Conservation (phyloP, 2,888 invertebrate species). For the Furcula furcula region DNA sequence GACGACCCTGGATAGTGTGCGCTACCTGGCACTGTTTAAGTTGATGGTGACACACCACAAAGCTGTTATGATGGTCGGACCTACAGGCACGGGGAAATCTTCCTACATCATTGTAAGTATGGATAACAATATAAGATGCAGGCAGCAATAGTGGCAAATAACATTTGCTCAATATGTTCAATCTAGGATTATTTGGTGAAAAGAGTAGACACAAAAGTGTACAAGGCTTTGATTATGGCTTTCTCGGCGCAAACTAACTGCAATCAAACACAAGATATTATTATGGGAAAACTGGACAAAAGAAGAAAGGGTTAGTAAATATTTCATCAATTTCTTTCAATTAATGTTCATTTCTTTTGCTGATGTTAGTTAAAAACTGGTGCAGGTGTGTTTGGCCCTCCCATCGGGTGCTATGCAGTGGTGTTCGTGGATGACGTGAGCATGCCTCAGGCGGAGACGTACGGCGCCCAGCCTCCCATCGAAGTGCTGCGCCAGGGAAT, state of each 20-base stretch:
- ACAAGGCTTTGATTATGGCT: slow-evolving; percentile 93
- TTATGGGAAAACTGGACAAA: slow-evolving; percentile 96
- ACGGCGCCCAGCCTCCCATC: slow-evolving; percentile 97
- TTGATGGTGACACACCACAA: slow-evolving; percentile 91
- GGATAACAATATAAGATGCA: no score
- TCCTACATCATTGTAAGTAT: slow-evolving; percentile 91
- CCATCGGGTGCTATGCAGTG: slow-evolving; percentile 93
- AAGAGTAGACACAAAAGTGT: slow-evolving; percentile 88
- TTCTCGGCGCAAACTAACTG: slow-evolving; percentile 97
- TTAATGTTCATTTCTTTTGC: not conserved
- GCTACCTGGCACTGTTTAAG: slow-evolving; percentile 90
- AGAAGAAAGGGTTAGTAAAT: slow-evolving; percentile 87
- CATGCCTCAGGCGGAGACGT: slow-evolving; percentile 94
- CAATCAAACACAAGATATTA: slow-evolving; percentile 96
- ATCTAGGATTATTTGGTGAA: slow-evolving; percentile 89
- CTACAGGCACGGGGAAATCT: slow-evolving; percentile 97
- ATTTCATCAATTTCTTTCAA: not conserved
- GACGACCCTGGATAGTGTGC: slow-evolving; percentile 94
- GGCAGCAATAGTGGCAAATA: no score
- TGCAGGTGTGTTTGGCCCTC: slow-evolving; percentile 93
- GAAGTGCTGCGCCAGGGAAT: slow-evolving; percentile 95
- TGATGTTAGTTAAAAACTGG: not conserved
- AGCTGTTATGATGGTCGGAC: slow-evolving; percentile 93
- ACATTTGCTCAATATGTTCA: not conserved
- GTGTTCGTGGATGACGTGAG: slow-evolving; percentile 98